Percentiles rank a stretch among this genome's conserved stretches.
Conservation (phyloP, 37 sponge, comb jelly and placozoan genomes). For the Halichondria panicea region DNA sequence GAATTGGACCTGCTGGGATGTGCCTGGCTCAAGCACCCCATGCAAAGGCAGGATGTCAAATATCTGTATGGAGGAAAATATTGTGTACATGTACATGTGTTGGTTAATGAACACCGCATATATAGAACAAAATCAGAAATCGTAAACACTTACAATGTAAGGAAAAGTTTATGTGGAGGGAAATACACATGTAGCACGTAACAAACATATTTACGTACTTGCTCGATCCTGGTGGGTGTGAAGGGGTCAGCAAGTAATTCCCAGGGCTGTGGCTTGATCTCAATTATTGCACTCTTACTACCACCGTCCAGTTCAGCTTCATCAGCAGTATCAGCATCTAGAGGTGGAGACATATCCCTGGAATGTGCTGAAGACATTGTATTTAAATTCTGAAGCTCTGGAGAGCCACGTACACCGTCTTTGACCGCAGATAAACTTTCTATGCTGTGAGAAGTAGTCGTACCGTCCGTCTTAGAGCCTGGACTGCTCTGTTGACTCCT, state of each 20-base stretch:
- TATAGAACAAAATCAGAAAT: neutral
- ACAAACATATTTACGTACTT: slow-evolving; percentile 30
- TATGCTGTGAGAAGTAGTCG: no score
- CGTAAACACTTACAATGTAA: neutral
- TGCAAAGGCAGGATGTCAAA: slow-evolving; percentile 98
- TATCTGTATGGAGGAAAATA: slow-evolving; percentile 61
- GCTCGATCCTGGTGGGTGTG: slow-evolving; percentile 68
- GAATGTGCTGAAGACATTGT: no score
- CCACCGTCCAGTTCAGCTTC: neutral
- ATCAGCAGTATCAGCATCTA: no score
- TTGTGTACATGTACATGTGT: neutral
- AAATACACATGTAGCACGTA: neutral
- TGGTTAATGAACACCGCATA: no score
- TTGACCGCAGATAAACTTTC: no score
- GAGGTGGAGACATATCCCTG: no score
- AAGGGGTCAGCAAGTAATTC: slow-evolving; percentile 40
- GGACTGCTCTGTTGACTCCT: no score
- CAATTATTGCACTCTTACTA: neutral
- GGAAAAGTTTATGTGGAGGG: neutral
- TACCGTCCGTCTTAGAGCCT: no score
- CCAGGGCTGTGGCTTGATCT: slow-evolving; percentile 31
- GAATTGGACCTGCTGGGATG: slow-evolving; percentile 82
- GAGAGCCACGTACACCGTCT: no score
- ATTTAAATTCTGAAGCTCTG: no score
- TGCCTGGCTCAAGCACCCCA: slow-evolving; percentile 78